Percentiles rank a stretch among this genome's conserved stretches.
Evolutionary conservation across 2,797 vertebrate genomes (phyloP).

Genomic region (Iguana delicatissima): DNA sequence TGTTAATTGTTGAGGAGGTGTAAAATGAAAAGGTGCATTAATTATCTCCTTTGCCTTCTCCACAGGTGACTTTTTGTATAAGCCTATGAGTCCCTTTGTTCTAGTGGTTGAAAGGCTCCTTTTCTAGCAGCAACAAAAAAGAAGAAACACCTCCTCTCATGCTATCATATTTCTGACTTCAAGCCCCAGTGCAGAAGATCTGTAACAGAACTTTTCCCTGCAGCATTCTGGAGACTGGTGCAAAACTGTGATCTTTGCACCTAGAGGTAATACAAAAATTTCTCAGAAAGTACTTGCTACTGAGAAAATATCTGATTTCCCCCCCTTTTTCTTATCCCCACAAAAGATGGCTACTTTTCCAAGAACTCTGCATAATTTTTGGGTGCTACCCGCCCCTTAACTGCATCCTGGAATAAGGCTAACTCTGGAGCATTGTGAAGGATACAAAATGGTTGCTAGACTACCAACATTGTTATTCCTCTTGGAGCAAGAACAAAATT

Average conservation of each 20-base stretch:
- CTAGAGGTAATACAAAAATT: background rate
- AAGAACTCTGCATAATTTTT: background rate
- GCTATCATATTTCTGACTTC: background rate
- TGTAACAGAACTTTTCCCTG: background rate
- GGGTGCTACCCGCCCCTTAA: background rate
- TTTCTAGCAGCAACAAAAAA: background rate
- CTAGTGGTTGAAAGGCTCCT: background rate
- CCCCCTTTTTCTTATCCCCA: no score
- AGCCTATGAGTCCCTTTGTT: background rate
- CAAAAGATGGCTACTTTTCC: background rate
- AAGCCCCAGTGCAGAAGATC: background rate
- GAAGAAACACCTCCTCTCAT: background rate
- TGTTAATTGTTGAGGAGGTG: conserved; percentile 19
- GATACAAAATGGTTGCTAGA: background rate
- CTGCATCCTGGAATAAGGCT: background rate
- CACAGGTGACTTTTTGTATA: background rate
- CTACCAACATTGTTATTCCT: background rate
- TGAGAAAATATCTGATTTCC: background rate
- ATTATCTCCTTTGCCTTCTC: conserved; percentile 5
- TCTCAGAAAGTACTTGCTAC: background rate
- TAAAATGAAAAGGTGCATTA: conserved; percentile 8
- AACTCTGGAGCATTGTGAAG: background rate
- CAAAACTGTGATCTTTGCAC: background rate
- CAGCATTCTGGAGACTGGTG: background rate
- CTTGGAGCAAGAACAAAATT: background rate